Percentiles rank a stretch among this genome's conserved stretches.
Conservation (phyloP, 2,797 vertebrate species). For the Sebastes oblongus region DNA sequence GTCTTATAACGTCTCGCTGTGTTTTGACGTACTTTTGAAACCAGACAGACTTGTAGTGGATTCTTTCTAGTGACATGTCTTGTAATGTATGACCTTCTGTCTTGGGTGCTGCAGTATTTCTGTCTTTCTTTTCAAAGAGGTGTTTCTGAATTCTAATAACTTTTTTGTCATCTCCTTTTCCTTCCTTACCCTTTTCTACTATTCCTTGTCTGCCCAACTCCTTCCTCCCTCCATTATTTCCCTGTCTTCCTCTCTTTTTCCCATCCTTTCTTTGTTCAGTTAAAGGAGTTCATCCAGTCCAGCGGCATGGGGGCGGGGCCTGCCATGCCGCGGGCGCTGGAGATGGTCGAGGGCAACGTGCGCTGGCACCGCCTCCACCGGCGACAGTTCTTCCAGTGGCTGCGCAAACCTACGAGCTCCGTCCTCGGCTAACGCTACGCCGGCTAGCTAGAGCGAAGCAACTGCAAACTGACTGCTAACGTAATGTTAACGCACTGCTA, state of each 20-base stretch:
- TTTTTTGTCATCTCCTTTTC: background rate
- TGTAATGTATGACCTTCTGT: background rate
- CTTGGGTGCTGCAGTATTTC: background rate
- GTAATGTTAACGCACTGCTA: conserved; percentile 27
- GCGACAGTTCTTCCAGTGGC: conserved; percentile 94
- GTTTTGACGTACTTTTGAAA: no score
- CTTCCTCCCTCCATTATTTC: background rate
- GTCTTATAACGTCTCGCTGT: no score
- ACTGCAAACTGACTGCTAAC: conserved; percentile 37
- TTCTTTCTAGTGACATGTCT: no score
- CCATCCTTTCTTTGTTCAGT: conserved; percentile 55
- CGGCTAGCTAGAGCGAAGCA: background rate
- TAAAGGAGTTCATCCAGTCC: conserved; percentile 92
- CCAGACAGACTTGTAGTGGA: fast-evolving
- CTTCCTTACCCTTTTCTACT: background rate
- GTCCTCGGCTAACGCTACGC: conserved; percentile 60
- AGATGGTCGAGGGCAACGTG: conserved; percentile 95
- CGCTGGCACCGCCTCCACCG: conserved; percentile 92
- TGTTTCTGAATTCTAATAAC: background rate
- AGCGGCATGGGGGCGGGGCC: conserved; percentile 87
- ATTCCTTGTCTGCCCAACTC: background rate
- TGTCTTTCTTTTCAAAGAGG: background rate
- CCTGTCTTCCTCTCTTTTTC: background rate
- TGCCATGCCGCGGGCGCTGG: conserved; percentile 89
- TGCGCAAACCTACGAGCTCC: conserved; percentile 79